Evolutionary conservation across 2,888 invertebrate species (phyloP).

Genomic region (Cactoblastis cactorum): DNA sequence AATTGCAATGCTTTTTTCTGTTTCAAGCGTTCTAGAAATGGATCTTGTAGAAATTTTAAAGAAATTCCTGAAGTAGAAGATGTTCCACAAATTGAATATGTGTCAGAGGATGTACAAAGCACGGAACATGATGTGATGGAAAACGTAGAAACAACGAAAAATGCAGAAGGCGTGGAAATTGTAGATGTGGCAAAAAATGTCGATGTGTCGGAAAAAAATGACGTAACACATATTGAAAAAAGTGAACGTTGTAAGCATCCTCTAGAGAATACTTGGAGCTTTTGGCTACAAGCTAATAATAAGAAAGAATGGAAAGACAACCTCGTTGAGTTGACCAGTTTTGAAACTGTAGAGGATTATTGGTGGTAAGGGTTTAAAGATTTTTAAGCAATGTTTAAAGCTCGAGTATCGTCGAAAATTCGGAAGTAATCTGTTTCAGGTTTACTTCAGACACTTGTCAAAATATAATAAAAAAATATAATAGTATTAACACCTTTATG

Average conservation of each 20-base stretch:
- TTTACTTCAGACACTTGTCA: too few relatives aligned
- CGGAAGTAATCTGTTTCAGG: too few relatives aligned
- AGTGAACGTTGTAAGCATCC: slow-evolving; percentile 85
- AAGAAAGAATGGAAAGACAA: slow-evolving; percentile 94
- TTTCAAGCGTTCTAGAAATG: too few relatives aligned
- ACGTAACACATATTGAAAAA: not conserved
- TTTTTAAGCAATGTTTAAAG: too few relatives aligned
- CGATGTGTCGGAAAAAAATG: not conserved
- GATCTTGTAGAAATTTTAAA: too few relatives aligned
- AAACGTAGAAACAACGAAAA: not conserved
- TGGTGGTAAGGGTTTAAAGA: slow-evolving; percentile 94
- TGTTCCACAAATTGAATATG: too few relatives aligned
- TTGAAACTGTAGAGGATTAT: slow-evolving; percentile 97
- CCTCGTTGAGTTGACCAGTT: slow-evolving; percentile 91
- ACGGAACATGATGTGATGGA: not conserved
- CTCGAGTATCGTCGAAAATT: too few relatives aligned
- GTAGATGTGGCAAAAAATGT: not conserved
- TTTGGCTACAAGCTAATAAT: slow-evolving; percentile 95
- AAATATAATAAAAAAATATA: too few relatives aligned
- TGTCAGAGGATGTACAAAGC: too few relatives aligned
- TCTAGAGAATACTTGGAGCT: slow-evolving; percentile 92
- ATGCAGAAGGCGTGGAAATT: not conserved
- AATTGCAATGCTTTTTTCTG: too few relatives aligned
- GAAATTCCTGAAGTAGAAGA: not conserved
- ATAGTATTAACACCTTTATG: too few relatives aligned